These are phyloP conservation scores for Pygmarrhopalites habei DNA, from an alignment of 1,140 invertebrate species.

Conservation along the genomic window DNA sequence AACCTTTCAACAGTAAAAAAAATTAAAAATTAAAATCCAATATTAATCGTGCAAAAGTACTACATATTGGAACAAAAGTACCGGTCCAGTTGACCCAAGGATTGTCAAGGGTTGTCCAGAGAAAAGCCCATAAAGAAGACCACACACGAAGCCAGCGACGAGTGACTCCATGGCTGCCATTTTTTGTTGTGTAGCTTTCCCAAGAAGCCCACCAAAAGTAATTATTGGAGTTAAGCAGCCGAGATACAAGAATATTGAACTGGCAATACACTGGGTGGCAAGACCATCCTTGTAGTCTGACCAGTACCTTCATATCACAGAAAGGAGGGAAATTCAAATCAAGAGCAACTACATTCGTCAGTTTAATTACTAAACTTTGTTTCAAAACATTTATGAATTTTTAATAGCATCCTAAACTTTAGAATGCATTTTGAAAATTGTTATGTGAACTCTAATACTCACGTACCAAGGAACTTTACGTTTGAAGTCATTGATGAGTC, in stretches of 20 bases:
- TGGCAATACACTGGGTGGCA: conserved; percentile 87
- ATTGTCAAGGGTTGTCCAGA: conserved; percentile 97
- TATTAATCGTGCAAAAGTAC: no score
- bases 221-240: conserved; percentile 97
- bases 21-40: no score
- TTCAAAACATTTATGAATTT: no score
- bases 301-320: conserved; percentile 34
- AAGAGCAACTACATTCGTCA: no score
- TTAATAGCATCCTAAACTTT: no score
- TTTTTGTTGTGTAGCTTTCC: conserved; percentile 80
- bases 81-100: conserved; percentile 94
- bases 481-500: conserved; percentile 87
- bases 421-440: no score
- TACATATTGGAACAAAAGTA: no score
- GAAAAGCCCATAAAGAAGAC: conserved; percentile 91
- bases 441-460: no score
- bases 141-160: conserved; percentile 90
- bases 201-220: conserved; percentile 89
- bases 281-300: conserved; percentile 70
- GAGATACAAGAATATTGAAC: conserved; percentile 96
- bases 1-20: no score
- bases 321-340: no score
- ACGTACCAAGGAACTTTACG: conserved; percentile 75
- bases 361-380: no score
- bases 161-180: conserved; percentile 99